A percentile compares a stretch with the other conserved stretches of the same genome.
Evolutionary conservation across 2,113 vertebrate species (phyloP).

Genomic region (Crotalus tigris): DNA sequence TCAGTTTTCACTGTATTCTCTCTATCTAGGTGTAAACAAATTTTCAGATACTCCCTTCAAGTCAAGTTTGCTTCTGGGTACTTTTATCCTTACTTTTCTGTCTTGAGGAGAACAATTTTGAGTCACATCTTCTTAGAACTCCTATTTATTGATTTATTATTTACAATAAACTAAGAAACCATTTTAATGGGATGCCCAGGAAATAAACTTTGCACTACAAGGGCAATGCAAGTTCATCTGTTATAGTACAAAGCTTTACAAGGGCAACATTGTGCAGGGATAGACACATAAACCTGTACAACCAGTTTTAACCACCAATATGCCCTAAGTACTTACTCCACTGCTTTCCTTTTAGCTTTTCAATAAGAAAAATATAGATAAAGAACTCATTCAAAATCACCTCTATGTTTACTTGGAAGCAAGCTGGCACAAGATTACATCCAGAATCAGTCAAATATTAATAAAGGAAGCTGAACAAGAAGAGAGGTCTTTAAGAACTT

Average conservation of each 20-base stretch:
- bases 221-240: neutral
- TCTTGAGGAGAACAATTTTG: neutral
- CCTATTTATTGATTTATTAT: neutral
- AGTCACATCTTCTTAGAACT: constrained; percentile 30
- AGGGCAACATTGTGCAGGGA: constrained; percentile 46
- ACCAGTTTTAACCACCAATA: constrained; percentile 45
- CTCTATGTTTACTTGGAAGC: constrained; percentile 8
- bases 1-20: neutral
- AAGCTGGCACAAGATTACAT: neutral
- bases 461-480: constrained; percentile 47
- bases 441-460: constrained; percentile 50
- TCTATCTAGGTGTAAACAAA: neutral
- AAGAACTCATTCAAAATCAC: constrained; percentile 1
- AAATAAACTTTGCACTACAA: constrained; percentile 19
- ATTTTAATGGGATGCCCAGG: constrained; percentile 30
- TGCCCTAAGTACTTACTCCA: constrained; percentile 29
- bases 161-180: constrained; percentile 50
- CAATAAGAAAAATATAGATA: constrained; percentile 55
- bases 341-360: constrained; percentile 54
- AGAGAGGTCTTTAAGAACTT: constrained; percentile 46
- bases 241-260: constrained; percentile 42
- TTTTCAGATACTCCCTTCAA: constrained; percentile 5
- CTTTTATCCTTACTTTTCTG: neutral
- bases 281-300: constrained; percentile 61
- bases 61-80: constrained; percentile 1